These are phyloP conservation scores for Habrosyne pyritoides DNA, from an alignment of 2,888 invertebrate species.

Conservation along the genomic window DNA sequence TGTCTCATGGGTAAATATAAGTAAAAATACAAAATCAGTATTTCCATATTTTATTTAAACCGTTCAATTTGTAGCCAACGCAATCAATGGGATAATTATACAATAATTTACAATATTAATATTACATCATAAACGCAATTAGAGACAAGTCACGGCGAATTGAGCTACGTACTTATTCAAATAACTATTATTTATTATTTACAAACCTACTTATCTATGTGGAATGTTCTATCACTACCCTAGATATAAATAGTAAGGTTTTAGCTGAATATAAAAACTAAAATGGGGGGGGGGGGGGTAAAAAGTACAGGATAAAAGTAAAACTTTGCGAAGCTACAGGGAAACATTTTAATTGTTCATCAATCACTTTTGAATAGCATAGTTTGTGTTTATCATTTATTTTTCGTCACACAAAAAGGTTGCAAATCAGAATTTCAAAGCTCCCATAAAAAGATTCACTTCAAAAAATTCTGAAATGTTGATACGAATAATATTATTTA, in stretches of 20 bases:
- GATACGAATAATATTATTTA: background rate
- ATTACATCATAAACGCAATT: constrained; percentile 12
- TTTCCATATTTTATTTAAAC: constrained; percentile 58
- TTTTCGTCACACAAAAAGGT: no score
- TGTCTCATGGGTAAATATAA: constrained; percentile 19
- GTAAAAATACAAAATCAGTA: constrained; percentile 30
- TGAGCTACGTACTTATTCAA: constrained; percentile 37
- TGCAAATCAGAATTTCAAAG: no score
- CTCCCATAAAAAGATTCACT: no score
- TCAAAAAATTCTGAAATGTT: no score
- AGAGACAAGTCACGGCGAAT: constrained; percentile 31
- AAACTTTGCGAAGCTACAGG: no score
- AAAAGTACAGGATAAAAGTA: no score
- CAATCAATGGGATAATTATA: constrained; percentile 38
- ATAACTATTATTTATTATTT: constrained; percentile 12
- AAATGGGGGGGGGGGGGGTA: no score
- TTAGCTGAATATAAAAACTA: background rate
- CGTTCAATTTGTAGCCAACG: constrained; percentile 40
- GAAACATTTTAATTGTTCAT: no score
- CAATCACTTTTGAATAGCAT: no score
- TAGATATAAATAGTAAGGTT: background rate
- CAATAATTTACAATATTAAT: constrained; percentile 41
- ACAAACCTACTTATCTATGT: constrained; percentile 12
- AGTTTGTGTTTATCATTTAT: no score
- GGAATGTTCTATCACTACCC: background rate